Conservation (phyloP, 2,888 invertebrate species). For the Hymenopus coronatus region DNA sequence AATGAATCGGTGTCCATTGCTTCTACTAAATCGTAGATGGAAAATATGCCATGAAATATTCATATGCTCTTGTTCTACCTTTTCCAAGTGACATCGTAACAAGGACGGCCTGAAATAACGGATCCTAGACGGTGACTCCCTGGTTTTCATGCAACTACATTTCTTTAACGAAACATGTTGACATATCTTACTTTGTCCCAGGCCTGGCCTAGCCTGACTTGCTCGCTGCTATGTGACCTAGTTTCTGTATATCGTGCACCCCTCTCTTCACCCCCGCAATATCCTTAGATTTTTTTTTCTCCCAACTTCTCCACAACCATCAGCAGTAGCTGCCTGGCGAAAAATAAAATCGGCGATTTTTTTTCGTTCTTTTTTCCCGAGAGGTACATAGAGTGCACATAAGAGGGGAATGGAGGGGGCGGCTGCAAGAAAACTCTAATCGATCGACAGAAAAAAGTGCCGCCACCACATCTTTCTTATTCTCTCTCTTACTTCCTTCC, state of each 20-base stretch:
- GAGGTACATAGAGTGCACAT: neutral
- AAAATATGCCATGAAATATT: too few relatives aligned
- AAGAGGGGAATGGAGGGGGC: neutral
- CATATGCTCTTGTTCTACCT: too few relatives aligned
- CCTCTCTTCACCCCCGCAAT: neutral
- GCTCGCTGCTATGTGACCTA: constrained; percentile 11
- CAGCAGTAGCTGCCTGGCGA: neutral
- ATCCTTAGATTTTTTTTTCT: neutral
- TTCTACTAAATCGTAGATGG: too few relatives aligned
- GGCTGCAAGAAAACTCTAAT: neutral
- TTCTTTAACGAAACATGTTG: neutral
- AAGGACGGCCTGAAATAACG: too few relatives aligned
- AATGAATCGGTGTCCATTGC: too few relatives aligned
- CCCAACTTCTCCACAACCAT: neutral
- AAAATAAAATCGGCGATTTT: constrained; percentile 9
- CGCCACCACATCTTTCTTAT: neutral
- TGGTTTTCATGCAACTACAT: neutral
- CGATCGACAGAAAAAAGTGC: neutral
- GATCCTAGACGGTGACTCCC: too few relatives aligned
- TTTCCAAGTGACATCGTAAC: too few relatives aligned
- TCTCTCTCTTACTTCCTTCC: neutral
- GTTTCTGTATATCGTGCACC: constrained; percentile 1
- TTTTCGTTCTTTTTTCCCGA: neutral
- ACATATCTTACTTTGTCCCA: neutral
- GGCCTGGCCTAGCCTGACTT: neutral